A percentile compares a stretch with the other conserved stretches of the same genome.
Evolutionary conservation across 2,888 invertebrate species (phyloP).

Genomic region (Crioceris asparagi): DNA sequence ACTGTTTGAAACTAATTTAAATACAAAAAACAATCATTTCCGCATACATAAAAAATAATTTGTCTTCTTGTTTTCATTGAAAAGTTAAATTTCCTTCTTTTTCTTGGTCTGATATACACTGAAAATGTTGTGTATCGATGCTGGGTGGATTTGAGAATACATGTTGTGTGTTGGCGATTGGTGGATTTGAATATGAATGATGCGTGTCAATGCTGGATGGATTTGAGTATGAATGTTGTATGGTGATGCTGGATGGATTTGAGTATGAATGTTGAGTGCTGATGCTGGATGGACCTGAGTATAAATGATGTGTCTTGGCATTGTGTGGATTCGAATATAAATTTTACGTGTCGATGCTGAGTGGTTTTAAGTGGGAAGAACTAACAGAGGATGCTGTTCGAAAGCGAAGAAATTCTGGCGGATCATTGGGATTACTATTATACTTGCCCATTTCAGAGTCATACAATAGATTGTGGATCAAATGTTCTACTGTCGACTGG

Average conservation of each 20-base stretch:
- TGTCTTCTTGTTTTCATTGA: constrained; percentile 7
- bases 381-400: constrained; percentile 3
- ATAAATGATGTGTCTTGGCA: no score
- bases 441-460: constrained; percentile 7
- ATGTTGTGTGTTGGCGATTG: no score
- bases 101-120: background rate
- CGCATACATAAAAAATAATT: constrained; percentile 8
- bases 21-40: constrained; percentile 3
- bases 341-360: no score
- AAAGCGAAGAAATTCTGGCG: constrained; percentile 6
- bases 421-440: constrained; percentile 6
- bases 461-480: constrained; percentile 5
- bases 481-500: constrained; percentile 6
- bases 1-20: constrained; percentile 4
- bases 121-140: constrained; percentile 1
- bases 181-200: no score
- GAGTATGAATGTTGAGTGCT: no score
- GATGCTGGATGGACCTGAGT: no score
- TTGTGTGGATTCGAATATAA: no score
- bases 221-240: no score
- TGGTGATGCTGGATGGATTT: no score
- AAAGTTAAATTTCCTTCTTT: constrained; percentile 4
- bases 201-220: no score
- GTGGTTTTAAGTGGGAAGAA: no score
- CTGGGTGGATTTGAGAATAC: no score